Conservation (phyloP, 2,113 vertebrate genomes). For the Machaerirhynchus nigripectus region DNA sequence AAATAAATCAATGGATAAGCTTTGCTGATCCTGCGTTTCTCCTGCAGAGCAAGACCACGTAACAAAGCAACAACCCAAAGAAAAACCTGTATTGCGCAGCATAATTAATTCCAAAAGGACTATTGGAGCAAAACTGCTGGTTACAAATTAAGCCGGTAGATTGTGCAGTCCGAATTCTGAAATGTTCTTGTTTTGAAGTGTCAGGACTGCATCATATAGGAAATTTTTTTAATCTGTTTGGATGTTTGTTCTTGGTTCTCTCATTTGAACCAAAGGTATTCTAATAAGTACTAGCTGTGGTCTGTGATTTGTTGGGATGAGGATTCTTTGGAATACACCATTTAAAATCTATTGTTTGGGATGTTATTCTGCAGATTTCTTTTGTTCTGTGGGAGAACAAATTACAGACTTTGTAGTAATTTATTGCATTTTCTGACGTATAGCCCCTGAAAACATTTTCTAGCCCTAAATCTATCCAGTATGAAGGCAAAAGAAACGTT, state of each 20-base stretch:
- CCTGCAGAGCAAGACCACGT: neutral
- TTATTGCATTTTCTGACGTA: neutral
- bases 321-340: neutral
- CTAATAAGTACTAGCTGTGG: neutral
- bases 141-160: neutral
- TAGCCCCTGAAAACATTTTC: neutral
- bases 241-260: neutral
- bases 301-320: neutral
- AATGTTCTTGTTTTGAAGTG: neutral
- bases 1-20: neutral
- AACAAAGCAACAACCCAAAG: neutral
- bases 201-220: neutral
- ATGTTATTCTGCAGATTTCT: neutral
- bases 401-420: neutral
- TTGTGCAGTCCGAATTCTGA: neutral
- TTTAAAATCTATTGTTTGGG: neutral
- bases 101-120: neutral
- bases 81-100: neutral
- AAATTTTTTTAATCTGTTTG: neutral
- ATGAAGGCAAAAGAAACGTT: neutral
- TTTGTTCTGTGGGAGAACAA: neutral
- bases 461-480: neutral
- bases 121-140: neutral
- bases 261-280: neutral
- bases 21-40: neutral